Evolutionary conservation across 2,113 vertebrate species (phyloP).

Genomic region (Megalops atlanticus): DNA sequence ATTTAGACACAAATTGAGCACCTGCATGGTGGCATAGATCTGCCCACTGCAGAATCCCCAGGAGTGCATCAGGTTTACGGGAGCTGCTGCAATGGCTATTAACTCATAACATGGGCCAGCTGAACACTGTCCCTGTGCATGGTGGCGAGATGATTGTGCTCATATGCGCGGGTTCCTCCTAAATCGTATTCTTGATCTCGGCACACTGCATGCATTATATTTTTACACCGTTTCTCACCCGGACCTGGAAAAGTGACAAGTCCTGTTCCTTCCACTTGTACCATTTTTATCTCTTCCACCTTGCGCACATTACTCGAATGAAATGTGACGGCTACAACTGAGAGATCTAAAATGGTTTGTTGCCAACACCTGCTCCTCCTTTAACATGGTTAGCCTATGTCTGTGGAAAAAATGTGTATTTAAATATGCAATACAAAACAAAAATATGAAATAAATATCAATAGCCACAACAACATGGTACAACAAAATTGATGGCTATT

Average conservation of each 20-base stretch:
- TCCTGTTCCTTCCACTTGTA: conserved; percentile 32
- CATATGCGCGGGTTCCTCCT: conserved; percentile 14
- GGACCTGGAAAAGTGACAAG: conserved; percentile 32
- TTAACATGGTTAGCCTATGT: background rate
- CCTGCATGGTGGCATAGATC: conserved; percentile 36
- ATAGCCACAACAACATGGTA: background rate
- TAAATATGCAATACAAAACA: conserved; percentile 2
- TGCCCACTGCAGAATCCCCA: conserved; percentile 20
- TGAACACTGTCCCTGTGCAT: conserved; percentile 1
- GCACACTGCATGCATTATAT: background rate
- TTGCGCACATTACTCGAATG: conserved; percentile 38
- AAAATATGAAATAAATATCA: background rate
- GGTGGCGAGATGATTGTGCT: conserved; percentile 15
- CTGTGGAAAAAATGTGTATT: conserved; percentile 13
- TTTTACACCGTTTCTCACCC: conserved; percentile 19
- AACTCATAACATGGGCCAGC: conserved; percentile 20
- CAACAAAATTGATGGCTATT: conserved; percentile 1
- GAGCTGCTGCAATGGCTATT: conserved; percentile 22
- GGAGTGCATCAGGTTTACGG: conserved; percentile 13
- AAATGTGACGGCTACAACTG: conserved; percentile 37
- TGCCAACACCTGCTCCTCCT: conserved; percentile 35
- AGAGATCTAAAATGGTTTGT: conserved; percentile 39
- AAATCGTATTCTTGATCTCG: conserved; percentile 14
- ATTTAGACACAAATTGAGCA: conserved; percentile 55
- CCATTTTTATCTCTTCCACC: conserved; percentile 33